These are phyloP conservation scores for Leuciscus waleckii DNA, from an alignment of 2,797 vertebrate genomes.

Conservation along the genomic window DNA sequence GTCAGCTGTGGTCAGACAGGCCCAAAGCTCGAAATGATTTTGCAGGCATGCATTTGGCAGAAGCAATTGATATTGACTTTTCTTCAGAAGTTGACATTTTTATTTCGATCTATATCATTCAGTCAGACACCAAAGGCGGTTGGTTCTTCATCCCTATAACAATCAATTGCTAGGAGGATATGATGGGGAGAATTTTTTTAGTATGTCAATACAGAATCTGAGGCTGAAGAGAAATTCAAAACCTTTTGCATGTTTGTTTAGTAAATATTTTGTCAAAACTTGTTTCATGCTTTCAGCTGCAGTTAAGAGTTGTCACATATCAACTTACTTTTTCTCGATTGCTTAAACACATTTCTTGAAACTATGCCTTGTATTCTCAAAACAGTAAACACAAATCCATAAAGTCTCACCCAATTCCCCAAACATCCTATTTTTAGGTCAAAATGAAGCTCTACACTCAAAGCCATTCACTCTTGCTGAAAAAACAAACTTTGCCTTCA, in stretches of 20 bases:
- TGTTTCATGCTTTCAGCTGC: background rate
- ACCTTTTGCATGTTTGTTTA: background rate
- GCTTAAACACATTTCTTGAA: too few relatives aligned
- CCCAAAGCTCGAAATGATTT: background rate
- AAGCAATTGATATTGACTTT: conserved; percentile 31
- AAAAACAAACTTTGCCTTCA: too few relatives aligned
- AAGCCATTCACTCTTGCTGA: too few relatives aligned
- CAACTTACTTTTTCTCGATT: too few relatives aligned
- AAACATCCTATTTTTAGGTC: too few relatives aligned
- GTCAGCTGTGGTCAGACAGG: background rate
- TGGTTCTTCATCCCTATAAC: conserved; percentile 41
- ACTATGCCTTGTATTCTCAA: too few relatives aligned
- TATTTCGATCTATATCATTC: conserved; percentile 25
- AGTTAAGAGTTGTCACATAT: background rate
- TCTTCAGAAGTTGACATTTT: conserved; percentile 48
- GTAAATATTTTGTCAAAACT: background rate
- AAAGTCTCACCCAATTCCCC: too few relatives aligned
- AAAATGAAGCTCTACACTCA: too few relatives aligned
- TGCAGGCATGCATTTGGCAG: background rate
- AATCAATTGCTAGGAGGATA: conserved; percentile 34
- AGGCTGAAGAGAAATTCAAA: background rate
- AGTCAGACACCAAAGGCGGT: conserved; percentile 31
- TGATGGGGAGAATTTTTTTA: background rate
- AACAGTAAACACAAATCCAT: too few relatives aligned
- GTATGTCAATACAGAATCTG: background rate